phyloP scores from a whole-genome alignment of 2,113 vertebrate species.

The Damaliscus lunatus region DNA sequence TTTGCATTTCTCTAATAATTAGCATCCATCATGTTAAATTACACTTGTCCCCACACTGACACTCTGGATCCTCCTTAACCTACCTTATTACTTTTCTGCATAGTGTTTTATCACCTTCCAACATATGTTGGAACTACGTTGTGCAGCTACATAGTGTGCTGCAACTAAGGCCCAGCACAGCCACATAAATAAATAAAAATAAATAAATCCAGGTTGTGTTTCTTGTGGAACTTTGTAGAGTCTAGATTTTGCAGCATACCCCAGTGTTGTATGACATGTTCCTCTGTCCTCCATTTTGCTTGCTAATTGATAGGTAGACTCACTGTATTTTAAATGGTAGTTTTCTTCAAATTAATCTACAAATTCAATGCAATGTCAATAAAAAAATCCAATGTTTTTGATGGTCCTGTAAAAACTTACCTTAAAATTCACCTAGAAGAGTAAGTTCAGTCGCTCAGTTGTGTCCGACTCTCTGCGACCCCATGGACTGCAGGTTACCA shows the following conservation, averaged over 20 bases:
- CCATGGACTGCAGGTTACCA: not conserved
- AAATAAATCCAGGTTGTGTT: not conserved
- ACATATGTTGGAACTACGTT: not conserved
- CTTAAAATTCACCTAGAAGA: not conserved
- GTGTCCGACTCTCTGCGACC: not conserved
- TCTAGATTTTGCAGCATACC: not conserved
- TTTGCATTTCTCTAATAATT: not conserved
- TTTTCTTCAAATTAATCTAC: not conserved
- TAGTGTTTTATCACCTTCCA: not conserved
- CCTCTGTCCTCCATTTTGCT: not conserved
- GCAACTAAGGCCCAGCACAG: not conserved
- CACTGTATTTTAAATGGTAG: not conserved
- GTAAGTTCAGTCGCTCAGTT: not conserved
- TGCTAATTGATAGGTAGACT: not conserved
- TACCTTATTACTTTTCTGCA: not conserved
- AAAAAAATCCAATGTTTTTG: not conserved
- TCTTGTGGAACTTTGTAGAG: not conserved
- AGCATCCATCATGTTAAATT: not conserved
- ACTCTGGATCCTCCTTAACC: not conserved
- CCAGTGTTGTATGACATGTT: not conserved
- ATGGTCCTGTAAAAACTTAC: not conserved
- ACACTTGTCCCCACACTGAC: not conserved
- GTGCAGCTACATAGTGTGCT: not conserved
- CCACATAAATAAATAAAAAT: not conserved
- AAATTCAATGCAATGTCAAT: not conserved